Conservation (phyloP, 2,888 invertebrate genomes). For the Oegoconia quadripuncta region DNA sequence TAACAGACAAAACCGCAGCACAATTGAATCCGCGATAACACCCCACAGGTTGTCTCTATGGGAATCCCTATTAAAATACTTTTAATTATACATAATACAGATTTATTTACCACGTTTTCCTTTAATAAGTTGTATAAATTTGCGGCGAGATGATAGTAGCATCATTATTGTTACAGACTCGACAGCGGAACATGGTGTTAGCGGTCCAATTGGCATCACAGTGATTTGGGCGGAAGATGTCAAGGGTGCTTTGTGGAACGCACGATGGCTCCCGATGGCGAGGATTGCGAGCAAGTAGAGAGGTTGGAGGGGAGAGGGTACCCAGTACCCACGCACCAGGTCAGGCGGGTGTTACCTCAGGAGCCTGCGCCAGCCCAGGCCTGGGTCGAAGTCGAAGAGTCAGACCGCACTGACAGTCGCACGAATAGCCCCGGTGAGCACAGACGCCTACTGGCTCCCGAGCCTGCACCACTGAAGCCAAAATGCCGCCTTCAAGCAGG, state of each 20-base stretch:
- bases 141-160: not conserved
- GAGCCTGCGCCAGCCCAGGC: conserved; percentile 38
- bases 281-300: conserved; percentile 43
- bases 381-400: conserved; percentile 55
- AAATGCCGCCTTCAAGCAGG: conserved; percentile 50
- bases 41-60: no score
- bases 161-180: conserved; percentile 26
- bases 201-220: no score
- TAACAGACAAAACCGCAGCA: no score
- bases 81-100: no score
- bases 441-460: conserved; percentile 42
- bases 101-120: no score
- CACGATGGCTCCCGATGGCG: conserved; percentile 59
- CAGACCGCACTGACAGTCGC: conserved; percentile 26
- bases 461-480: conserved; percentile 22
- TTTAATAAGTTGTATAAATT: conserved; percentile 11
- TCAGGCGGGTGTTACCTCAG: conserved; percentile 32
- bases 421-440: conserved; percentile 58
- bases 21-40: no score
- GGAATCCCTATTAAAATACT: no score
- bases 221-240: no score
- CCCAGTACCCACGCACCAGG: conserved; percentile 36
- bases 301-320: conserved; percentile 29
- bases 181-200: conserved; percentile 16
- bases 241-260: conserved; percentile 21